Evolutionary conservation across 1,140 invertebrate species (phyloP).

Genomic region (Polypedilum pembai): DNA sequence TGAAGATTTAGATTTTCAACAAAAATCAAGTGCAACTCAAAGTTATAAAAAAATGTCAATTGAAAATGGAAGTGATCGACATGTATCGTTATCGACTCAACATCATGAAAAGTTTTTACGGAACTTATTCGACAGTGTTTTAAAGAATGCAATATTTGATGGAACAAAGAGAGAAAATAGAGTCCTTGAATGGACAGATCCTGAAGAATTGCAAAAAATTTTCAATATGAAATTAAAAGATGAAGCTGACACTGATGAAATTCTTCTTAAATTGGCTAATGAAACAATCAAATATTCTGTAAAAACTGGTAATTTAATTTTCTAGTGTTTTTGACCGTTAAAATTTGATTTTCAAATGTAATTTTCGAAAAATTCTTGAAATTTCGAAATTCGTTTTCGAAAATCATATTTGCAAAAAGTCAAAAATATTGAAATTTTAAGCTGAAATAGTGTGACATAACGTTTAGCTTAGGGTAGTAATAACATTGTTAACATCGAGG

Average conservation of each 20-base stretch:
- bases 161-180: constrained; percentile 58
- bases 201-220: constrained; percentile 53
- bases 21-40: neutral
- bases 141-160: constrained; percentile 66
- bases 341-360: no score
- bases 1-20: neutral
- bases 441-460: no score
- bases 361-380: no score
- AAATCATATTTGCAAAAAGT: no score
- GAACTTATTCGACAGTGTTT: constrained; percentile 58
- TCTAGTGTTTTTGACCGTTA: no score
- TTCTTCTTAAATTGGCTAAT: constrained; percentile 55
- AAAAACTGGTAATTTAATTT: constrained; percentile 54
- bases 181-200: constrained; percentile 68
- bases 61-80: neutral
- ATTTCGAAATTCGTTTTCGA: no score
- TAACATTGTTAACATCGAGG: no score
- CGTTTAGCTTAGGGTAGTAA: no score
- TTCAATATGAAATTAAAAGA: constrained; percentile 60
- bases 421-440: no score
- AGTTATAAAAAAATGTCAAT: neutral
- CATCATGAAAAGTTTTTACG: constrained; percentile 63
- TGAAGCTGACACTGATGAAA: constrained; percentile 54
- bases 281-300: constrained; percentile 72
- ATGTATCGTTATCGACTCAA: neutral